Conservation (phyloP, 1,140 invertebrate species). For the Ectropis grisescens region DNA sequence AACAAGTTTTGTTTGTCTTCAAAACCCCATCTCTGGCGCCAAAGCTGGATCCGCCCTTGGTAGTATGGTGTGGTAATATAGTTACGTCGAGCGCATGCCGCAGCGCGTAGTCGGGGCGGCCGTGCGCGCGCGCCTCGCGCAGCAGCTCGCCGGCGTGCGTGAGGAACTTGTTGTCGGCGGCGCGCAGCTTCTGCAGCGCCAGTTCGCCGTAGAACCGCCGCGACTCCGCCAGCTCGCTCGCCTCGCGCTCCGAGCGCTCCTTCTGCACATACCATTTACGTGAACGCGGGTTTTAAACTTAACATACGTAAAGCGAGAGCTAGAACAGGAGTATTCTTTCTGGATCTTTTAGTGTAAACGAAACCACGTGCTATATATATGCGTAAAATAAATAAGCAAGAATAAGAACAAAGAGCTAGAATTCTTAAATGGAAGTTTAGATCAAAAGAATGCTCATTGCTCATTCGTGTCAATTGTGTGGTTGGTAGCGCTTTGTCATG, state of each 20-base stretch:
- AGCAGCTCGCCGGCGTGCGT: constrained; percentile 31
- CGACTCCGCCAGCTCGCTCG: constrained; percentile 28
- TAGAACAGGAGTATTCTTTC: too few relatives aligned
- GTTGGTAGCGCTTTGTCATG: neutral
- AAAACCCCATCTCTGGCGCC: too few relatives aligned
- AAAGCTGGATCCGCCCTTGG: too few relatives aligned
- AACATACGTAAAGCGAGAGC: too few relatives aligned
- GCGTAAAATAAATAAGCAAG: neutral
- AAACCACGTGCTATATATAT: neutral
- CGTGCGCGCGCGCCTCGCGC: constrained; percentile 26
- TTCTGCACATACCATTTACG: constrained; percentile 16
- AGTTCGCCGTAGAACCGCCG: constrained; percentile 48
- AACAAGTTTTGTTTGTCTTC: too few relatives aligned
- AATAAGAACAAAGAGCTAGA: too few relatives aligned
- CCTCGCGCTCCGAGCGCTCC: constrained; percentile 39
- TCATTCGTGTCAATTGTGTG: neutral
- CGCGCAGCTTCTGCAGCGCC: constrained; percentile 34
- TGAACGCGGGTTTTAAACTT: neutral
- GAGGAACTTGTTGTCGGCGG: constrained; percentile 43
- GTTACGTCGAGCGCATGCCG: constrained; percentile 39
- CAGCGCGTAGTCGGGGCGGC: constrained; percentile 31
- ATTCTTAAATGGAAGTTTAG: too few relatives aligned
- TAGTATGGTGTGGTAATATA: too few relatives aligned
- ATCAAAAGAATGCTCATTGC: neutral
- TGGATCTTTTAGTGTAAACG: too few relatives aligned